Conservation (phyloP, 1,140 invertebrate species). For the Halesus radiatus region DNA sequence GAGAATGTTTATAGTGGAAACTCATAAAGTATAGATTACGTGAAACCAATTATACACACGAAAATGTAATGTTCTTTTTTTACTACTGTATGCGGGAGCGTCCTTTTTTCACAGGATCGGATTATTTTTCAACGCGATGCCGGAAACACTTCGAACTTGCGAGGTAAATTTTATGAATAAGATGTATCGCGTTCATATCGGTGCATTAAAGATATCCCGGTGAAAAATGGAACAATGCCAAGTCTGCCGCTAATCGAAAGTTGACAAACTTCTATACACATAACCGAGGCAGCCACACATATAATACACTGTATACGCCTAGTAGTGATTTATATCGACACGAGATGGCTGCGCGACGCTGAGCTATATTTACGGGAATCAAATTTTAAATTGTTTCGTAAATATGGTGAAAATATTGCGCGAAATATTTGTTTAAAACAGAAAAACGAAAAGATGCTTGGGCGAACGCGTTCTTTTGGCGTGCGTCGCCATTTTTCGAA, state of each 20-base stretch:
- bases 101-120: constrained; percentile 18
- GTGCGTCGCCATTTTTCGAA: constrained; percentile 45
- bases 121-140: background rate
- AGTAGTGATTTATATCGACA: constrained; percentile 1
- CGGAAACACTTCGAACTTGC: background rate
- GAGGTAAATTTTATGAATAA: constrained; percentile 2
- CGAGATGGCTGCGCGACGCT: too few species aligned
- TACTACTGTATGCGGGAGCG: constrained; percentile 3
- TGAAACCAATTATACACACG: constrained; percentile 11
- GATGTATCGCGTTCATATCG: constrained; percentile 15
- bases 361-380: too few species aligned
- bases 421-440: background rate
- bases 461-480: constrained; percentile 26
- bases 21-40: background rate
- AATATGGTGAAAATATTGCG: background rate
- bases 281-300: constrained; percentile 28
- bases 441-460: constrained; percentile 30
- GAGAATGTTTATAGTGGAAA: too few species aligned
- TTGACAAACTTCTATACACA: constrained; percentile 40
- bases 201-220: constrained; percentile 31
- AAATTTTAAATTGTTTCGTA: too few species aligned
- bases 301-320: constrained; percentile 14
- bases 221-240: constrained; percentile 46
- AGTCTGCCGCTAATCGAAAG: constrained; percentile 38
- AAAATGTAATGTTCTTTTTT: constrained; percentile 6